Evolutionary conservation across 2,113 vertebrate genomes (phyloP), one percentile per base, ranked within the genome.

Genomic region (Gasterosteus nipponicus): DNA sequence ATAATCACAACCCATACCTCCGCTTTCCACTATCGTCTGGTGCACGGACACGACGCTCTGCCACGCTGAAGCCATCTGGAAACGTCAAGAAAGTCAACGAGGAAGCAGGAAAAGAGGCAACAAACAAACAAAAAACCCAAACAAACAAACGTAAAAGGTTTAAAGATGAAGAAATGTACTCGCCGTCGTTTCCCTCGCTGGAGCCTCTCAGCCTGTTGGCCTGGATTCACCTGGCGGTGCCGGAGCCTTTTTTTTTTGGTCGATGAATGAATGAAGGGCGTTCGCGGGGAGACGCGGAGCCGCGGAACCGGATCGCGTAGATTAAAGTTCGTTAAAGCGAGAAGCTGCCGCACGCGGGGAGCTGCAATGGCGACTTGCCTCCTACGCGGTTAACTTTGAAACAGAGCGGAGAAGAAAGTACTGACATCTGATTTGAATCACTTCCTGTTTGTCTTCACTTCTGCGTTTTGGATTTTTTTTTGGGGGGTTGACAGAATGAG

Each of bases 11-110:
- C 22, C 35, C 35, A 7, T 87, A 95, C 93, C 94, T 83, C 94
- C 94, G 84, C 93, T 93, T 11, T 94, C 85, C 67, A 95, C 81
- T 54, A 92, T 57, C 89, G 82, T 84, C 51, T 62, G 78, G 78
- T 93, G 90, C 54, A 89, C 58, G 6, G 91, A 88, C 29, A 92
- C 84, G 53, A 85, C 47, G 51, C 71, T 90, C 69, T 93, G 62
- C 94, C 90, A 91, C 3, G 31, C 26, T 4, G 92, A 88, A 63
- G 87, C 79, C 94, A 94, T 95, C 86, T 83, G n/a, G 5, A 68
- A 44, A 53, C 26, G 8, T 0, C 4, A 12, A 33, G 35, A 16
- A 19, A 56, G 10, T 46, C 2, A 53, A 38, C 18, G 15, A 49
- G 1, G 31, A 44, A 35, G 10, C n/a, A 6, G 10, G 35, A 10